Conservation (phyloP, 2,888 invertebrate genomes). For the Zygaena filipendulae region DNA sequence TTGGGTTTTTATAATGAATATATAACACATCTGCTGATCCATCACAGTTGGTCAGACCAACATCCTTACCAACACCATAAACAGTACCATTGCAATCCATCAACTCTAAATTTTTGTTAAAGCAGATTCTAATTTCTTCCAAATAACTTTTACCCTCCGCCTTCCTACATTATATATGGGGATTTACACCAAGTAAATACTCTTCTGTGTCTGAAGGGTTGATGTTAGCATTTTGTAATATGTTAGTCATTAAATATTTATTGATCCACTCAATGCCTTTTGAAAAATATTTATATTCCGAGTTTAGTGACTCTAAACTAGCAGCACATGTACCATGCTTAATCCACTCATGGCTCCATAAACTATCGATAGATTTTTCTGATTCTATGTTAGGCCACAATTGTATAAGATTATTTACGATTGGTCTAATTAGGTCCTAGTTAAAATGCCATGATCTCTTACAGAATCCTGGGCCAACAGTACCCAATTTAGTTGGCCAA, state of each 20-base stretch:
- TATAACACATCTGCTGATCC: constrained; percentile 63
- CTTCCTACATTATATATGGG: constrained; percentile 72
- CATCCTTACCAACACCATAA: constrained; percentile 20
- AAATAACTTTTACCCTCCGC: constrained; percentile 71
- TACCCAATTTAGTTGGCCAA: constrained; percentile 81
- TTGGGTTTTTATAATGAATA: constrained; percentile 48
- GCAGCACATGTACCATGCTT: constrained; percentile 87
- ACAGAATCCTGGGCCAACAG: constrained; percentile 77
- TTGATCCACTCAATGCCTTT: constrained; percentile 71
- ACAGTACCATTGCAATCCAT: constrained; percentile 73
- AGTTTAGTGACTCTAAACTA: constrained; percentile 59
- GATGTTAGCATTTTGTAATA: constrained; percentile 68
- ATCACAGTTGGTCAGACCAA: constrained; percentile 72
- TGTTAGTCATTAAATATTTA: constrained; percentile 69
- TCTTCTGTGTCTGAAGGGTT: constrained; percentile 35
- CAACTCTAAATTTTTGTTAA: constrained; percentile 72
- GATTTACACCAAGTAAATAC: constrained; percentile 62
- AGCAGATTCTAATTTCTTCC: constrained; percentile 79
- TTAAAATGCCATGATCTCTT: constrained; percentile 76
- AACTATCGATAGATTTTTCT: constrained; percentile 52
- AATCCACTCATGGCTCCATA: constrained; percentile 86
- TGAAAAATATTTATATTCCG: constrained; percentile 75
- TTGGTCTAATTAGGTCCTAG: constrained; percentile 63
- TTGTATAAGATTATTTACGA: constrained; percentile 64
- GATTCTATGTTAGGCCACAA: constrained; percentile 81